A percentile compares a stretch with the other conserved stretches of the same genome.
Evolutionary conservation across 2,797 vertebrate genomes (phyloP).

Genomic region (Gymnothorax reevesii): DNA sequence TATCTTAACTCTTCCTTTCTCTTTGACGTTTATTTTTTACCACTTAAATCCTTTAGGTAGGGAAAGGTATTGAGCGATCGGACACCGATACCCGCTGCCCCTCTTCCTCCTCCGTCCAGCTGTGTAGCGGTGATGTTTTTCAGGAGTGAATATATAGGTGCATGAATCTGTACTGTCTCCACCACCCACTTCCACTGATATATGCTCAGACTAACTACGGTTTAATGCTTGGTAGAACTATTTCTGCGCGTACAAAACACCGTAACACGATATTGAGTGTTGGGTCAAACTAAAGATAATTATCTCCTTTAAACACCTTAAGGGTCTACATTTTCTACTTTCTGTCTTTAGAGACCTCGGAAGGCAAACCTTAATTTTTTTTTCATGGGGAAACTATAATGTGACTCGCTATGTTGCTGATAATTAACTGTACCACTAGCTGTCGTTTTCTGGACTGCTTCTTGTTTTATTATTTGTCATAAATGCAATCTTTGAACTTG

Average conservation of each 20-base stretch:
- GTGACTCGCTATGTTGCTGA: conserved; percentile 55
- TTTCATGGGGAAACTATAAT: conserved; percentile 66
- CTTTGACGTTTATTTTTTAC: not conserved
- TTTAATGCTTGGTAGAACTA: not conserved
- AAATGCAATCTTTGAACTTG: conserved; percentile 67
- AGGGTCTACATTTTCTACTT: conserved; percentile 66
- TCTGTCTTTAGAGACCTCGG: conserved; percentile 67
- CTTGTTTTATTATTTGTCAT: conserved; percentile 59
- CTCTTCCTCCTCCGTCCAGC: not conserved
- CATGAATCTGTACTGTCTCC: not conserved
- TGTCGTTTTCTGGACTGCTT: conserved; percentile 58
- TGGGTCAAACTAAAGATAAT: not conserved
- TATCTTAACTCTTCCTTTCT: not conserved
- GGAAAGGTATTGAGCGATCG: not conserved
- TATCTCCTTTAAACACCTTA: conserved; percentile 58
- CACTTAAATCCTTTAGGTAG: not conserved
- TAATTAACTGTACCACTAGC: conserved; percentile 57
- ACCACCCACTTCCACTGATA: conserved; percentile 54
- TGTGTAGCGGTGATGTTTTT: not conserved
- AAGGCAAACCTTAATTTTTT: conserved; percentile 59
- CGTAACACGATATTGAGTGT: not conserved
- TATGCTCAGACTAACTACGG: conserved; percentile 43
- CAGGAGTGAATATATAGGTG: not conserved
- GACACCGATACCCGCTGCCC: not conserved
- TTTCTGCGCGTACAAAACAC: not conserved